Percentiles rank a stretch among this genome's conserved stretches.
Evolutionary conservation across 2,113 vertebrate species (phyloP).

Genomic region (Ibidorhyncha struthersii): DNA sequence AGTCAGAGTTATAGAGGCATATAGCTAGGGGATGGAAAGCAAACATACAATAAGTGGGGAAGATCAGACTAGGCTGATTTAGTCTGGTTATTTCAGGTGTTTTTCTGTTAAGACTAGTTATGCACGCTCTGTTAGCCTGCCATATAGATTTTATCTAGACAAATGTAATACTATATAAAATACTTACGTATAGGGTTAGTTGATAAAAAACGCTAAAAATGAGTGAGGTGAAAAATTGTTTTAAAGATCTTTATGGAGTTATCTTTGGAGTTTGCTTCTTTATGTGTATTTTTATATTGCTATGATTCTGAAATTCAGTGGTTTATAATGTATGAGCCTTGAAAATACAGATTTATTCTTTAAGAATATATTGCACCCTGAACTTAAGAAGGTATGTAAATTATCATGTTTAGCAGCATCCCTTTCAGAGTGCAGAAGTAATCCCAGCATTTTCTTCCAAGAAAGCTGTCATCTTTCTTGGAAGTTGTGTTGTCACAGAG

Average conservation of each 20-base stretch:
- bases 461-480: background rate
- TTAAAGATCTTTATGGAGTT: background rate
- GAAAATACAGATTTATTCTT: background rate
- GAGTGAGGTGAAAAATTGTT: background rate
- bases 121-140: background rate
- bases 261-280: background rate
- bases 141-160: background rate
- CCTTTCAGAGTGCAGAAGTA: background rate
- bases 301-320: background rate
- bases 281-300: background rate
- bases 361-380: background rate
- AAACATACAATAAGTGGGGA: background rate
- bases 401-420: background rate
- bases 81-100: background rate
- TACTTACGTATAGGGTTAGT: background rate
- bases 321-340: background rate
- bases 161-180: background rate
- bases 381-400: background rate
- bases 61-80: background rate
- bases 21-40: background rate
- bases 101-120: background rate
- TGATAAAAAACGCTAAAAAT: background rate
- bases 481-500: background rate
- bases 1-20: background rate
- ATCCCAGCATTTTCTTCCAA: background rate